Base-by-base conservation (phyloP, 1,140 invertebrate genomes). In the Drosophila chauvacae region DNA sequence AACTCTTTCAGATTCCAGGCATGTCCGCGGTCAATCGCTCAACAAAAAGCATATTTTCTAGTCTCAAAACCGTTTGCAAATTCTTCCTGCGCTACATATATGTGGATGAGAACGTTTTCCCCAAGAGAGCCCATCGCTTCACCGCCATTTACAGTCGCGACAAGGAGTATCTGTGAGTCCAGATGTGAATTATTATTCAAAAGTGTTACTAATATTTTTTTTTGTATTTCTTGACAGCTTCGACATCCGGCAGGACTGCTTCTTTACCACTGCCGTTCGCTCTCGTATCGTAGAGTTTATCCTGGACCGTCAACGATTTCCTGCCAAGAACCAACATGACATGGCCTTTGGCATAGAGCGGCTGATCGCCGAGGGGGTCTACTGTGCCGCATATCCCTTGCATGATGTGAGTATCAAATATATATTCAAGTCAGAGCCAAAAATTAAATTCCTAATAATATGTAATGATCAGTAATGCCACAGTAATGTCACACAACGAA, bases 271-370 rank as follows among this genome's bases (percentile, higher is more conserved):
- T 4, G 95, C 97, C 6, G 96, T 97, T 62, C 95, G 97, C 50
- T 97, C 97, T 28, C 94, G 97, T 57, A 97, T 99, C 51, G 96
- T 98, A 0, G 97, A 98, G 92, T 98, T 98, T 92, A 98, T 99
- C 81, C 93, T 99, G 69, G 96, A 98, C 91, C 94, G 98, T 45
- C 97, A 98, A 92, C 95, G 95, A 80, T 98, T 97, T 92, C 94
- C 95, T 3, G 93, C 95, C 10, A 94, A 95, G 50, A 82, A 91
- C 9, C 88, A 93, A 18, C 95, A 96, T 81, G 95, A 96, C 87
- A 96, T 96, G 94, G 94, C 95, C 68, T 97, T 97, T 93, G 98
- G 97, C 39, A 96, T 98, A 60, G 95, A 97, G 78, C 95, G 97
- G 78, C 94, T 98, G 56, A 94, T 98, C 14, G 93, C 94, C 47